Evolutionary conservation across 2,888 invertebrate genomes (phyloP), one percentile per base, ranked within the genome.

Genomic region (Leptinotarsa juncta): DNA sequence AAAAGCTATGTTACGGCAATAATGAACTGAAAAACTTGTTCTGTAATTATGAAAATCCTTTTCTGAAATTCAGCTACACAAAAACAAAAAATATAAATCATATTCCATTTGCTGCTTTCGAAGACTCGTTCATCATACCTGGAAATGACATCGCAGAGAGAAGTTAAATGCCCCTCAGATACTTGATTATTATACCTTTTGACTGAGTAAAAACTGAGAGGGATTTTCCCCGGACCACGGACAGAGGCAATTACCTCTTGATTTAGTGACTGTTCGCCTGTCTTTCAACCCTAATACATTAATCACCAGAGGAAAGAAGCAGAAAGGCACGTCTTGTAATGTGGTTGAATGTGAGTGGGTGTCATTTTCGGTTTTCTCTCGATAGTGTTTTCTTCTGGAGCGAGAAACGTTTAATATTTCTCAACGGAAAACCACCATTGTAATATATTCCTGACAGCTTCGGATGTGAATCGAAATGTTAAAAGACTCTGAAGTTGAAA

Each of bases 111-210:
- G 77, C 77, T 70, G 77, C 73, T 74, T 77, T 73, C 78, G 74
- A 74, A 75, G 77, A 74, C 78, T 79, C 80, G 78, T 81, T 80
- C 81, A 80, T 83, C 82, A 82, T 78, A 79, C 72, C 79, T 82
- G 82, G 70, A 76, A 80, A 81, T 82, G 82, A 81, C 83, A 80
- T 80, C 80, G 78, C 81, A 79, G 76, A 77, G 78, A 80, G 79
- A 81, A 83, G 81, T 78, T 80, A 81, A 81, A 83, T 83, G 83
- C 83, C 82, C 82, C 76, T 78, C 81, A 83, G 83, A 78, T 81
- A 82, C 82, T 83, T 84, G 81, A 81, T 83, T 83, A 80, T 75
- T 77, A 70, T 70, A 72, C 76, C 77, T 73, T 75, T 78, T 75
- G 78, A 75, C 77, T 76, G 75, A 75, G 78, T 76, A 77, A 75